A percentile compares a stretch with the other conserved stretches of the same genome.
Conservation (phyloP, 2,113 vertebrate species). For the Alethe castanea region DNA sequence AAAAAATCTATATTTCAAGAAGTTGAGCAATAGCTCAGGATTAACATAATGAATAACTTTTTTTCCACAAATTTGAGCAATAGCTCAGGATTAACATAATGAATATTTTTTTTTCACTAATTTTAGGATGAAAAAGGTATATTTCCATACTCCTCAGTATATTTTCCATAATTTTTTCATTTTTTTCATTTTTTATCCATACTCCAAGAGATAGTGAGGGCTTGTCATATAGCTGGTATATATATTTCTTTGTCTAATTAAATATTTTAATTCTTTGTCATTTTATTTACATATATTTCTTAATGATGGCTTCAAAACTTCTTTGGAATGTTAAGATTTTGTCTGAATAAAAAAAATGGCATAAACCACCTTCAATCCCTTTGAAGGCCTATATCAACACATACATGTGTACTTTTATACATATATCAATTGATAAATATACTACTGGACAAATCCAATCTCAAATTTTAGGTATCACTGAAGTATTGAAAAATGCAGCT, state of each 20-base stretch:
- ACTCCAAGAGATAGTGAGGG: background rate
- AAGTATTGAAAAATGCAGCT: background rate
- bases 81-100: background rate
- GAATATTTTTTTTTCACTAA: background rate
- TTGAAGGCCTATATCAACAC: background rate
- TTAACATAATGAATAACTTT: background rate
- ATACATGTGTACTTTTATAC: background rate
- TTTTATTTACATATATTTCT: background rate
- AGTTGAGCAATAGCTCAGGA: background rate
- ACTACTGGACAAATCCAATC: background rate
- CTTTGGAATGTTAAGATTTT: background rate
- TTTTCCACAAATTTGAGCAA: background rate
- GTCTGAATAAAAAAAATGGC: background rate
- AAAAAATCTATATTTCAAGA: background rate
- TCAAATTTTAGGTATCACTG: background rate
- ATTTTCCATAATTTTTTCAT: background rate
- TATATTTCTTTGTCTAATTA: background rate
- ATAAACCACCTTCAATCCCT: background rate
- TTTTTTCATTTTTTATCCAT: background rate
- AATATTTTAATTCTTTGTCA: background rate
- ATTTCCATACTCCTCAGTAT: background rate
- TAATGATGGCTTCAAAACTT: background rate
- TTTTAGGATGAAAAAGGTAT: background rate
- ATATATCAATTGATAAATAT: background rate
- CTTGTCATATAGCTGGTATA: background rate